Evolutionary conservation across 2,888 invertebrate genomes (phyloP), one percentile per base, ranked within the genome.

Genomic region (Serrognathus titanus): DNA sequence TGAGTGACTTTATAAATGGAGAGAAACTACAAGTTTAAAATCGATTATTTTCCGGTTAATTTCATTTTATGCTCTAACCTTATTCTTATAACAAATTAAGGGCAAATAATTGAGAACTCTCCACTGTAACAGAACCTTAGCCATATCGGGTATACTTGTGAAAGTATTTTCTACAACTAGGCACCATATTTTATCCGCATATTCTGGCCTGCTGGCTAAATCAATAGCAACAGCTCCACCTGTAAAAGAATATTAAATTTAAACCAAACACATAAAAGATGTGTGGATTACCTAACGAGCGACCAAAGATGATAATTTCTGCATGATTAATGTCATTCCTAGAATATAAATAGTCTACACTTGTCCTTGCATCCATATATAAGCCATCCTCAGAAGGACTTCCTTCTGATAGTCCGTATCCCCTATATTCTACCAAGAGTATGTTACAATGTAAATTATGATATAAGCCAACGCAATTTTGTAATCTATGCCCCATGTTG

Each of bases 191-290:
- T 88, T 88, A 66, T 85, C 85, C 39, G 86, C 82, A 76, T 91
- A 92, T 64, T 90, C 86, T 12, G 86, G 81, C 68, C 88, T 85
- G 13, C 89, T 85, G 1, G 91, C 90, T 58, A 94, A 80, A 78
- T 95, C 92, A 63, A 96, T 89, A 1, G 94, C 95, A 52, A 97
- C 89, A 11, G 95, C 96, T 39, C 96, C 97, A 65, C 97, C 96
- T 83, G 73, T 52, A 72, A 67, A 62, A 58, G 0, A 68, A 68
- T 53, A 24, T 16, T 31, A 43, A 40, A 31, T 55, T 31, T 43
- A 40, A 35, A 47, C 24, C 7, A 6, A 4, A 31, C 1, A 10
- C 39, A 39, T 5, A 10, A 39, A 39, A 8, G 4, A 40, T 43
- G 24, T 7, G 24, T 6, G 24, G 3, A 10, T 48, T 72, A 85